Evolutionary conservation across 2,888 invertebrate genomes (phyloP).

Genomic region (Xestia xanthographa): DNA sequence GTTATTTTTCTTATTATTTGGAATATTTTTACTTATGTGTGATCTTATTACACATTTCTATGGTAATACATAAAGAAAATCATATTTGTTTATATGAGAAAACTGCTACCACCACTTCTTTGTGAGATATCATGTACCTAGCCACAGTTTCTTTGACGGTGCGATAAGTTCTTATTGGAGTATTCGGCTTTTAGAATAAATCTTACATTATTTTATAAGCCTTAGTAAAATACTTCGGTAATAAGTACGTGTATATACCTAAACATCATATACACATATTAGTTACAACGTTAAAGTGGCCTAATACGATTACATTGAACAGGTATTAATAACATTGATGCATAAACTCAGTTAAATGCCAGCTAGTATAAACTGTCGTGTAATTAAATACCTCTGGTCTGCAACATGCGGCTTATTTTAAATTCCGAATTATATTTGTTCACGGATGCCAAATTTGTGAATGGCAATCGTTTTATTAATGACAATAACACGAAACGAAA

Average conservation of each 20-base stretch:
- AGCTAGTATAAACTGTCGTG: background rate
- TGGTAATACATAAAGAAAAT: slow-evolving; percentile 74
- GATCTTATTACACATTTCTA: slow-evolving; percentile 77
- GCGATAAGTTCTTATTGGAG: slow-evolving; percentile 54
- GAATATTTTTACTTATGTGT: slow-evolving; percentile 74
- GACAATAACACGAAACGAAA: background rate
- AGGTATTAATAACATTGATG: slow-evolving; percentile 20
- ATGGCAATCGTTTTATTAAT: background rate
- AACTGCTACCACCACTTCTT: slow-evolving; percentile 60
- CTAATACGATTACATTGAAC: slow-evolving; percentile 19
- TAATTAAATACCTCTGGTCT: slow-evolving; percentile 16
- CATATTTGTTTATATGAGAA: slow-evolving; percentile 63
- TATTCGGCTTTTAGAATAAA: slow-evolving; percentile 47
- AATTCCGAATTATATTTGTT: background rate
- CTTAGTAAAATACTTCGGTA: slow-evolving; percentile 5
- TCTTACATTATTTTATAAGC: slow-evolving; percentile 28
- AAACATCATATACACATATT: slow-evolving; percentile 8
- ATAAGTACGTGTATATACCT: background rate
- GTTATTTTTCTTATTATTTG: slow-evolving; percentile 74
- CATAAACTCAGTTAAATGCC: slow-evolving; percentile 9
- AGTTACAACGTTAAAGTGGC: background rate
- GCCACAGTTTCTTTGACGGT: slow-evolving; percentile 49
- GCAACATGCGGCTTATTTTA: background rate
- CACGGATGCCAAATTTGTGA: background rate
- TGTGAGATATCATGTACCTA: slow-evolving; percentile 52